Evolutionary conservation across 92 coral and sea anemone species (phyloP).

Genomic region (Paragorgia papillata): DNA sequence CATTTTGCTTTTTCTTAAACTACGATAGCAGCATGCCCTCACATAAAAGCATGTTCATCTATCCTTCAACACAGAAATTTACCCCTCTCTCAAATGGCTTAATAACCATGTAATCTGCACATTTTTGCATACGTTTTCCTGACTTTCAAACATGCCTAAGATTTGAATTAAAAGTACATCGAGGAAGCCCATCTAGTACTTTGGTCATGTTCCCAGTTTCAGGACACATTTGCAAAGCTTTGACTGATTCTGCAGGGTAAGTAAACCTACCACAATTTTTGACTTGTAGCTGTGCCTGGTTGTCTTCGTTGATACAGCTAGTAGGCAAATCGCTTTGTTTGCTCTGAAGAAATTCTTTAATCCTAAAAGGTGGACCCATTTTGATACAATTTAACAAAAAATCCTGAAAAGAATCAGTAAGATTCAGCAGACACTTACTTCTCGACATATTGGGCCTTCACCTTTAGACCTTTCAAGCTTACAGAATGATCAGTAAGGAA

Average conservation of each 20-base stretch:
- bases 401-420: not conserved
- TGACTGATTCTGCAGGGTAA: no score
- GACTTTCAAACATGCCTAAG: constrained; percentile 42
- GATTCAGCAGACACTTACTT: constrained; percentile 19
- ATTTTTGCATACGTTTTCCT: constrained; percentile 37
- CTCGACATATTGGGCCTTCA: constrained; percentile 40
- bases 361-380: no score
- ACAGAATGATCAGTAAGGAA: constrained; percentile 27
- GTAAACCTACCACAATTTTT: no score
- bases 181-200: constrained; percentile 22
- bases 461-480: constrained; percentile 47
- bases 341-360: no score
- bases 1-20: constrained; percentile 33
- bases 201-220: no score
- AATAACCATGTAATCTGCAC: constrained; percentile 16
- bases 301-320: no score
- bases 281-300: no score
- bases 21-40: constrained; percentile 47
- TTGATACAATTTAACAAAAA: constrained; percentile 28
- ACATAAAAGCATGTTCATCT: constrained; percentile 51
- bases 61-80: constrained; percentile 50
- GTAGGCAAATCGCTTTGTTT: no score
- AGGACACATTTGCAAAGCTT: no score
- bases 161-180: constrained; percentile 31
- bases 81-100: constrained; percentile 45